phyloP scores from a whole-genome alignment of 2,797 vertebrate species.

The Cyclopterus lumpus region DNA sequence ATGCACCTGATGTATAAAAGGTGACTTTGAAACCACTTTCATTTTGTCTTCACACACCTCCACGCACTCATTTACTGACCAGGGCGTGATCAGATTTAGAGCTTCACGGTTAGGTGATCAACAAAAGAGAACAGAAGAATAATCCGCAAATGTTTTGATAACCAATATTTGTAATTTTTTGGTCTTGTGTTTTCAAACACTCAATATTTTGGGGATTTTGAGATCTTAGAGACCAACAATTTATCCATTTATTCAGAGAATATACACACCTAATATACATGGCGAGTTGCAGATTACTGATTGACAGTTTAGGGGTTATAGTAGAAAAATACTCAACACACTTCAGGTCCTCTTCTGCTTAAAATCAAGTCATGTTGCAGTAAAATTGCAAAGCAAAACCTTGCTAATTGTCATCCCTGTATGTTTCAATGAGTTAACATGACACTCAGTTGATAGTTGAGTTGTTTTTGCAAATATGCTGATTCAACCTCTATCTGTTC shows the following conservation, averaged over 20 bases:
- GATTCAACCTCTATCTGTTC: slow-evolving; percentile 17
- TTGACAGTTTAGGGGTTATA: not conserved
- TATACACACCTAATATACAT: not conserved
- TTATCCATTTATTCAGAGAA: not conserved
- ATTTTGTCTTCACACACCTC: not conserved
- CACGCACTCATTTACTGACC: not conserved
- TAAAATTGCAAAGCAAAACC: not conserved
- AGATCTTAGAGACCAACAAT: not conserved
- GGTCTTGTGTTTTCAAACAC: not conserved
- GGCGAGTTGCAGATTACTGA: not conserved
- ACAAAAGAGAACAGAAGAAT: not conserved
- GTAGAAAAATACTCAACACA: not conserved
- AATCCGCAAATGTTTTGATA: not conserved
- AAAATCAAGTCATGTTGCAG: not conserved
- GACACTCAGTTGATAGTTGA: not conserved
- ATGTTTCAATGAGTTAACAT: not conserved
- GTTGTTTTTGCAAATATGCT: slow-evolving; percentile 11
- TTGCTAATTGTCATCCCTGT: not conserved
- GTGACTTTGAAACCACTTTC: slow-evolving; percentile 46
- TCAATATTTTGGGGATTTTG: not conserved
- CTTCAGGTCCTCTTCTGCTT: not conserved
- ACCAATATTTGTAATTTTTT: not conserved
- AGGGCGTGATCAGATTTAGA: slow-evolving; percentile 7
- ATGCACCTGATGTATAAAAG: slow-evolving; percentile 36
- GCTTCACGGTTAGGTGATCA: not conserved